These are phyloP conservation scores for Nematopogon swammerdamellus DNA, from an alignment of 2,888 invertebrate genomes.

Conservation along the genomic window DNA sequence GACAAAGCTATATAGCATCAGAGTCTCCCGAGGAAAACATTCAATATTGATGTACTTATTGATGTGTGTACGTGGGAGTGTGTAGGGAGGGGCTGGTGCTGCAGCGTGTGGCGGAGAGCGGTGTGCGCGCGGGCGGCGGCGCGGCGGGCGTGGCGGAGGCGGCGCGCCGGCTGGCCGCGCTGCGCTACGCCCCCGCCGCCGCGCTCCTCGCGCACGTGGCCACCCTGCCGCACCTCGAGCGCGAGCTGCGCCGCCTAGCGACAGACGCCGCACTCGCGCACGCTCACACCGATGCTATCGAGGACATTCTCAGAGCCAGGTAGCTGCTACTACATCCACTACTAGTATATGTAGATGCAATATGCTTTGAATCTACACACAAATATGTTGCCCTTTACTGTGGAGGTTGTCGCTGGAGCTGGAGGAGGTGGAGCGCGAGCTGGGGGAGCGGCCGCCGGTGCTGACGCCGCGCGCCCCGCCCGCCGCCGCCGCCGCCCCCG, in stretches of 20 bases:
- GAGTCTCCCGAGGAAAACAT: too few species aligned
- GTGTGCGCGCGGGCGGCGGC: slow-evolving; percentile 16
- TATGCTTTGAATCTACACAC: too few species aligned
- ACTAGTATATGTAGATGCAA: not conserved
- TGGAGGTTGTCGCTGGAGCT: slow-evolving; percentile 28
- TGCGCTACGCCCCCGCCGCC: slow-evolving; percentile 21
- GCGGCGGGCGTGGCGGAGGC: slow-evolving; percentile 22
- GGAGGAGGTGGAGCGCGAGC: slow-evolving; percentile 25
- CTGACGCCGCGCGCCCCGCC: slow-evolving; percentile 11
- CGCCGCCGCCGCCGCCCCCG: slow-evolving; percentile 20
- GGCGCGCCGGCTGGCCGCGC: slow-evolving; percentile 24
- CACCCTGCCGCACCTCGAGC: slow-evolving; percentile 22
- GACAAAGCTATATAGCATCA: too few species aligned
- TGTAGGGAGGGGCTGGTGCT: slow-evolving; percentile 31
- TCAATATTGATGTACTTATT: too few species aligned
- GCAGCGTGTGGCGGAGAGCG: slow-evolving; percentile 20
- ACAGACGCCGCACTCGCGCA: slow-evolving; percentile 27
- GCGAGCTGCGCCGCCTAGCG: slow-evolving; percentile 19
- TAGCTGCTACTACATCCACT: slow-evolving; percentile 9
- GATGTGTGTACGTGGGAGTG: too few species aligned
- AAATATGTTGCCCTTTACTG: too few species aligned
- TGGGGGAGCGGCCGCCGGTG: slow-evolving; percentile 16
- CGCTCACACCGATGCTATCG: slow-evolving; percentile 16
- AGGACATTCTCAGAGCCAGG: slow-evolving; percentile 23
- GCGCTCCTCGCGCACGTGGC: slow-evolving; percentile 21